phyloP scores from a whole-genome alignment of 2,113 vertebrate genomes.

The Leucopternis melanops region DNA sequence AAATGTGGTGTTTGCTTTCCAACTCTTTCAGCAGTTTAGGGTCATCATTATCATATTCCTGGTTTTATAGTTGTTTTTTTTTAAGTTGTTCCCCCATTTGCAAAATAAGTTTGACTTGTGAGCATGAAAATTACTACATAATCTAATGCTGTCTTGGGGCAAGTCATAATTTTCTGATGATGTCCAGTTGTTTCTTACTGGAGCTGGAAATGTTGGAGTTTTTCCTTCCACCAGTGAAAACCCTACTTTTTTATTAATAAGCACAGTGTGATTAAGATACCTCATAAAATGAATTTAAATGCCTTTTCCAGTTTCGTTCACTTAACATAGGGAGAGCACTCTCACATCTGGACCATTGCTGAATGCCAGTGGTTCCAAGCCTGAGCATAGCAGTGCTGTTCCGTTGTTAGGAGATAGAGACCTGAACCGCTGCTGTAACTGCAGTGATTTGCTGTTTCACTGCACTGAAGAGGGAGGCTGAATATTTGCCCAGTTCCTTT shows the following conservation, averaged over 20 bases:
- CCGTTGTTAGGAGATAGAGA: not conserved
- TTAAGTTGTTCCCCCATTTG: not conserved
- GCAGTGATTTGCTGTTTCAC: not conserved
- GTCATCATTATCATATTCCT: not conserved
- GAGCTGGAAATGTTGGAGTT: not conserved
- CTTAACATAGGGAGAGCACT: not conserved
- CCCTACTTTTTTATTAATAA: not conserved
- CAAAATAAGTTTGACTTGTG: not conserved
- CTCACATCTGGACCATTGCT: fast-evolving
- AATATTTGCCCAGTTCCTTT: not conserved
- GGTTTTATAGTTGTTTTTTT: not conserved
- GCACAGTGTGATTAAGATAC: not conserved
- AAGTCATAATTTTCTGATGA: not conserved
- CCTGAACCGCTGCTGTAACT: not conserved
- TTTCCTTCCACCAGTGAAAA: not conserved
- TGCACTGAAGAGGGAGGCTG: not conserved
- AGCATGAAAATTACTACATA: not conserved
- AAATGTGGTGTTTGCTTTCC: not conserved
- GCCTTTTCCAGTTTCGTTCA: not conserved
- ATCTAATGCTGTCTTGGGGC: not conserved
- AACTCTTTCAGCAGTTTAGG: not conserved
- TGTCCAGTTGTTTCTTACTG: not conserved
- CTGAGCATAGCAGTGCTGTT: not conserved
- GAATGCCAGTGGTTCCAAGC: not conserved
- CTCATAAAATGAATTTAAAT: not conserved